Percentiles rank a stretch among this genome's conserved stretches.
phyloP scores from a whole-genome alignment of 2,888 invertebrate genomes.

The Acanthoscelides obtectus region DNA sequence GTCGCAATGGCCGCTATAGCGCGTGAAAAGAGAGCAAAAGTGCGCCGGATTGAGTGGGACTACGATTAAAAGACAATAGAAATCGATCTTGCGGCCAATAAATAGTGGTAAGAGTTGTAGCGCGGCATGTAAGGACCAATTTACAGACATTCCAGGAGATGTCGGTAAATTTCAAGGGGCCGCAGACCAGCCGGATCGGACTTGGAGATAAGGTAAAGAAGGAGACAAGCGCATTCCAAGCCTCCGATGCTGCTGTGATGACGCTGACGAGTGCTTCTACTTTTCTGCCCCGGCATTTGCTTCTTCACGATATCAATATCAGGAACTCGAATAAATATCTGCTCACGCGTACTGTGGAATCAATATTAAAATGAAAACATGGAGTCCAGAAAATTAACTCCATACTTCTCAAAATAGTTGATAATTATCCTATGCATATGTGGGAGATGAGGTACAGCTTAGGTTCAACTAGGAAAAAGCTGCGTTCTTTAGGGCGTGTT shows the following conservation, averaged over 20 bases:
- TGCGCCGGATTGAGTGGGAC: conserved; percentile 7
- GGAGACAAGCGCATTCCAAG: background rate
- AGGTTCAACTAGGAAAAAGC: too few species aligned
- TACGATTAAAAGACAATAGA: conserved; percentile 24
- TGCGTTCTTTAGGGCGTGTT: too few species aligned
- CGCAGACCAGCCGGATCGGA: conserved; percentile 11
- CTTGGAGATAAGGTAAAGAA: conserved; percentile 10
- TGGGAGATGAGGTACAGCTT: too few species aligned
- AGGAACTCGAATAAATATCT: too few species aligned
- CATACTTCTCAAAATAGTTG: too few species aligned
- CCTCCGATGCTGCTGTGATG: background rate
- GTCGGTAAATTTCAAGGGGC: conserved; percentile 39
- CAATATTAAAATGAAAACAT: too few species aligned
- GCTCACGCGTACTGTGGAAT: too few species aligned
- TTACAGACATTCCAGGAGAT: conserved; percentile 41
- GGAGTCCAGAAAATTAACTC: too few species aligned
- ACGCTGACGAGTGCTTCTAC: background rate
- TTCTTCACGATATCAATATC: too few species aligned
- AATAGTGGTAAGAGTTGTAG: conserved; percentile 32
- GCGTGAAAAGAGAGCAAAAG: background rate
- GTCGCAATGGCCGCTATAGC: background rate
- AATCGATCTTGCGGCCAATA: conserved; percentile 29
- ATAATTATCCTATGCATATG: too few species aligned
- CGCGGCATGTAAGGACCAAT: conserved; percentile 44
- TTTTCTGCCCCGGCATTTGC: background rate